Evolutionary conservation across 2,888 invertebrate genomes (phyloP).

Genomic region (Melitaea athalia): DNA sequence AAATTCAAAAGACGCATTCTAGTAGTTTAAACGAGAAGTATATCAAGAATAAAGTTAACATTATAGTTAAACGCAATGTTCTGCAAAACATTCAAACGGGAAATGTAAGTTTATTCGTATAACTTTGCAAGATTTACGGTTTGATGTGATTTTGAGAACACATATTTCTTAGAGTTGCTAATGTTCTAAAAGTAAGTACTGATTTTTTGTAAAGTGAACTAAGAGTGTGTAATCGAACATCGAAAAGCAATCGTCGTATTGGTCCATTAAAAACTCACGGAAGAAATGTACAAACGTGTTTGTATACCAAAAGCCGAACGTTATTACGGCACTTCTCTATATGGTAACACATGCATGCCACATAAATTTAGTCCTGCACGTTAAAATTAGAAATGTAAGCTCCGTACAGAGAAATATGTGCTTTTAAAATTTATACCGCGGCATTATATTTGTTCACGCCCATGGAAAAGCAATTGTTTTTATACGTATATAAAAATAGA

Average conservation of each 20-base stretch:
- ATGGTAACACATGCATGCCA: constrained; percentile 72
- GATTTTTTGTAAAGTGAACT: not conserved
- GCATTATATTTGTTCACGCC: constrained; percentile 61
- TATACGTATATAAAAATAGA: constrained; percentile 49
- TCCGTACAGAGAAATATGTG: constrained; percentile 69
- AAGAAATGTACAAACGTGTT: constrained; percentile 51
- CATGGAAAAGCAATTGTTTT: constrained; percentile 54
- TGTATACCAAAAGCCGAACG: constrained; percentile 59
- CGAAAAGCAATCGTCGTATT: constrained; percentile 10
- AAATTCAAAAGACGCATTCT: too few species aligned
- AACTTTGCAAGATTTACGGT: too few species aligned
- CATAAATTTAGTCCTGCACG: constrained; percentile 75
- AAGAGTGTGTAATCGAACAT: not conserved
- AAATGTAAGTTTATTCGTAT: too few species aligned
- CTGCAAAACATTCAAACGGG: too few species aligned
- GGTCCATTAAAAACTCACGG: constrained; percentile 21
- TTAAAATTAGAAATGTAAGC: constrained; percentile 80
- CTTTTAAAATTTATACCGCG: constrained; percentile 70
- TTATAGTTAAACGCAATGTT: too few species aligned
- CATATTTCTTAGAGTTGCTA: too few species aligned
- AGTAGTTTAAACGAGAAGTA: too few species aligned
- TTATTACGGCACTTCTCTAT: constrained; percentile 67
- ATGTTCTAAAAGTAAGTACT: too few species aligned
- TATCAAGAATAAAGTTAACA: too few species aligned
- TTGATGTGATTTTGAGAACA: too few species aligned